Base-by-base conservation (phyloP, 2,113 vertebrate genomes). In the Campylomormyrus tamandua region DNA sequence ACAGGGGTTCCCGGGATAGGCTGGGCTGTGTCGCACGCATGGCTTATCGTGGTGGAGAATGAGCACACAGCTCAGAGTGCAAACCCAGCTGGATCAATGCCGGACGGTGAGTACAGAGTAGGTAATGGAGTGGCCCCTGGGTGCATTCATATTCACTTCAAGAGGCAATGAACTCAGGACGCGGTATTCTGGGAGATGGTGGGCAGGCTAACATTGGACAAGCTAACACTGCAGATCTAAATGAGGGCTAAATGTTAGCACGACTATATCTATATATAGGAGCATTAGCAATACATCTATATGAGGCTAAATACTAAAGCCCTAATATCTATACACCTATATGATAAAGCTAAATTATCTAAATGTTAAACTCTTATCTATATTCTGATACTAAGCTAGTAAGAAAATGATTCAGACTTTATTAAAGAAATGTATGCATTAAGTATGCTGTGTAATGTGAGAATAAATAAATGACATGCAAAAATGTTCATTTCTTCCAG, bases 61-160 rank as follows among this genome's bases (percentile, higher is more conserved):
- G 88, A 87, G 53, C 89, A 88, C 91, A 53, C 85, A 62, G 91
- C 90, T 92, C 13, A 45, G 86, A 90, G 89, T 90, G 49, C 84
- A 90, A 87, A 31, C 58, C 74, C 89, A 83, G 39, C 39, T 42
- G 50, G 58, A 56, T 93, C 93, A 93, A 91, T 91, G 74, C 56
- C 89, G 85, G 92, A 89, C 88, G 83, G 35, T 91, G 91, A 86
- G 83, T 89, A 91, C 89, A 90, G 49, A 87, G 58, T 3, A 90
- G 62, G 89, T 89, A 90, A 90, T 88, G 88, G 88, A 89, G 89
- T 90, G 89, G 89, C 90, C 90, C 48, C 10, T 56, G 85, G 50
- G 90, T 56, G 85, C 56, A 77, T 88, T 87, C 49, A 39, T 87
- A 92, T 92, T 89, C 84, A 88, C 89, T 27, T 53, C 2, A 80